A percentile compares a stretch with the other conserved stretches of the same genome.
phyloP scores from a whole-genome alignment of 1,140 invertebrate genomes.

The Drosophila watanabei region DNA sequence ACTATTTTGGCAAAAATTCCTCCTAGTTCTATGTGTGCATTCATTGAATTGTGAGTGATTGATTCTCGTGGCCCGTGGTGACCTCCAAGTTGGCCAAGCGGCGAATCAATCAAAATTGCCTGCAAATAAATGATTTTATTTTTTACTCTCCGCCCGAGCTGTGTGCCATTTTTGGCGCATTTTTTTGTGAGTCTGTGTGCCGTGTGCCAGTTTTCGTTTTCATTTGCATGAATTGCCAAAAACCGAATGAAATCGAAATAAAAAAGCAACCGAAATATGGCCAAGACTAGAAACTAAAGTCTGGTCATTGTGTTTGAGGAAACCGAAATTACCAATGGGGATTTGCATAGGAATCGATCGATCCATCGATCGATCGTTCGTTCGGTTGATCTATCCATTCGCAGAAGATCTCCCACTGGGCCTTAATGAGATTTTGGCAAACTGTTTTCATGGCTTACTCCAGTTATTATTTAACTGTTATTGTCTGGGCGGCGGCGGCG shows the following conservation, averaged over 20 bases:
- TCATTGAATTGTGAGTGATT: constrained; percentile 68
- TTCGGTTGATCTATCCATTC: constrained; percentile 6
- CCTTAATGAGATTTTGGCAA: constrained; percentile 76
- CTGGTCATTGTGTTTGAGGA: constrained; percentile 52
- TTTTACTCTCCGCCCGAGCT: constrained; percentile 29
- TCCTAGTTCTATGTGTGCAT: constrained; percentile 9
- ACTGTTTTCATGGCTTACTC: constrained; percentile 70
- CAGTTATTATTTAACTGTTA: constrained; percentile 77
- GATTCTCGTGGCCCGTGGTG: constrained; percentile 60
- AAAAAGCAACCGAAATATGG: constrained; percentile 29
- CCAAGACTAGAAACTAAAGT: constrained; percentile 31
- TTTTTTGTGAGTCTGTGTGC: constrained; percentile 17
- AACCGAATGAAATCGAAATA: not conserved
- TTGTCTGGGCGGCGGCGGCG: constrained; percentile 33
- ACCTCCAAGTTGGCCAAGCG: constrained; percentile 69
- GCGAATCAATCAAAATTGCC: constrained; percentile 77
- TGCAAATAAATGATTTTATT: constrained; percentile 66
- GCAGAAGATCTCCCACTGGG: constrained; percentile 63
- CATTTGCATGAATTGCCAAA: constrained; percentile 78
- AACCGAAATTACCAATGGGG: constrained; percentile 49
- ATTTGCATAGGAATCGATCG: constrained; percentile 75
- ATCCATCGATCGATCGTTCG: constrained; percentile 15
- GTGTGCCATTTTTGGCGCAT: constrained; percentile 49
- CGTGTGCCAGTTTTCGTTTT: constrained; percentile 76
- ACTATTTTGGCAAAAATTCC: constrained; percentile 6